Evolutionary conservation across 2,888 invertebrate genomes (phyloP), one percentile per base, ranked within the genome.

Genomic region (Epiblema foenella): DNA sequence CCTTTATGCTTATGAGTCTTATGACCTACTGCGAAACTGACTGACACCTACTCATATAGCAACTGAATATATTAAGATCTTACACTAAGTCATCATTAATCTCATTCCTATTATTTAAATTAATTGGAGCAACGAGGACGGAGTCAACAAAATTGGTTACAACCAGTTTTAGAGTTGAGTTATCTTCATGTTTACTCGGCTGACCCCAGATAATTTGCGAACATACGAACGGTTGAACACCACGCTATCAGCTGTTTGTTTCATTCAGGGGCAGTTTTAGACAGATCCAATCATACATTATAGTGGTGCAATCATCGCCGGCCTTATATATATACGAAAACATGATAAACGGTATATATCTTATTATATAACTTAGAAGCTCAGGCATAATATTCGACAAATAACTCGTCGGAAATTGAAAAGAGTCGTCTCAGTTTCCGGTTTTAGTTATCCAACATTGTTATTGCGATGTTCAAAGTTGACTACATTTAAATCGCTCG

Each of bases 171-270:
- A 76, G 76, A 76, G 73, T 74, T 72, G 63, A 73, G 71, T 70
- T 68, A 67, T 73, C 49, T 73, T 51, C 51, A 74, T 76, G 76
- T 76, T 73, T 77, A 73, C 70, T 58, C 74, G 73, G 65, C 77
- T 80, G 81, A 81, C 80, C 81, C 72, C 64, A 65, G 79, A 79
- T 81, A 80, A 76, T 56, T 51, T 66, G 59, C 65, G 18, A 70
- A 54, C 29, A 49, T 59, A 17, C 57, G 69, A 37, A 18, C 18
- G 37, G 57, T 59, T 37, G 51, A 49, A 49, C 42, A 46, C 29
- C 39, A 46, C 37, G 12, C 17, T 63, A 70, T 70, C 65, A 70
- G 52, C 58, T 65, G 58, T 69, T 69, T 52, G 29, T 15, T 52
- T 18, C 42, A 46, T 65, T 42, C 11, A 65, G 15, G 33, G 18